Conservation (phyloP, 1,140 invertebrate species). For the Cepaea nemoralis region DNA sequence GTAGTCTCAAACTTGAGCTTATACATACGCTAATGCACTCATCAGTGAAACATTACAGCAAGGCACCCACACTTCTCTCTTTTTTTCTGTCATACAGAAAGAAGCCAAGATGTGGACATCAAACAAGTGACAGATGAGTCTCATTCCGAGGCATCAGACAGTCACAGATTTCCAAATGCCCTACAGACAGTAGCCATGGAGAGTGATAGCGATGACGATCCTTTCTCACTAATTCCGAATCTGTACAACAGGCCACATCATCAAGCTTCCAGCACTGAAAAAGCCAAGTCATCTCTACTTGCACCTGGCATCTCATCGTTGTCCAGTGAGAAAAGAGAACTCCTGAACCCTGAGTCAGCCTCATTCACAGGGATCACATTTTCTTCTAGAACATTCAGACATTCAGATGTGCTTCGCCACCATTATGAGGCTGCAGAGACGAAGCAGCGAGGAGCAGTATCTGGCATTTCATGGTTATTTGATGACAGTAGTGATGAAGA, state of each 20-base stretch:
- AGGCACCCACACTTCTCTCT: too few species aligned
- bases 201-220: slow-evolving; percentile 12
- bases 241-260: neutral
- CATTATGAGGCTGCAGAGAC: neutral
- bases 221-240: slow-evolving; percentile 22
- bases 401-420: neutral
- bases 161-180: too few species aligned
- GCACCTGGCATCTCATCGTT: neutral
- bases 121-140: too few species aligned
- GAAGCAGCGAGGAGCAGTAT: neutral
- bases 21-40: too few species aligned
- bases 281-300: neutral
- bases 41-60: too few species aligned
- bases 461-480: slow-evolving; percentile 27
- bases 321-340: neutral
- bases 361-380: neutral
- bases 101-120: too few species aligned
- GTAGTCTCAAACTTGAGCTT: too few species aligned
- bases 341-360: too few species aligned
- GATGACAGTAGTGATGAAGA: slow-evolving; percentile 21
- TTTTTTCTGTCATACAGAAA: too few species aligned
- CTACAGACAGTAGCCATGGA: neutral
- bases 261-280: neutral
- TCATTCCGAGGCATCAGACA: too few species aligned
- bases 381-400: neutral